phyloP scores from a whole-genome alignment of 2,888 invertebrate genomes.

The Macaria liturata region DNA sequence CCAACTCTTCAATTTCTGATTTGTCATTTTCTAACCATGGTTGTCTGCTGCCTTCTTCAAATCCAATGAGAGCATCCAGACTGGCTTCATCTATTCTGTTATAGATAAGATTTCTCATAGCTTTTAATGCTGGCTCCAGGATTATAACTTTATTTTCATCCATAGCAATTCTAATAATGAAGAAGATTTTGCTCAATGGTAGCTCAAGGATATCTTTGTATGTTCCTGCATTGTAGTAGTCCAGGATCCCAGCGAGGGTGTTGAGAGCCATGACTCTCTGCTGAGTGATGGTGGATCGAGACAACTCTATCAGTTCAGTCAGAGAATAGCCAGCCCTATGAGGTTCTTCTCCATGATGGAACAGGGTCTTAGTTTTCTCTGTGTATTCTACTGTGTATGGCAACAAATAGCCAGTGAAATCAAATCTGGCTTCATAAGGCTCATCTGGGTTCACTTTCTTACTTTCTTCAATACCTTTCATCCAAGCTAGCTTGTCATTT shows the following conservation, averaged over 20 bases:
- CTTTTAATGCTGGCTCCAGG: slow-evolving; percentile 89
- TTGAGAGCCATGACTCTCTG: slow-evolving; percentile 92
- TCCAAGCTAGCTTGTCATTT: slow-evolving; percentile 94
- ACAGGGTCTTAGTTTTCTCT: slow-evolving; percentile 85
- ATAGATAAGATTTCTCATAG: slow-evolving; percentile 89
- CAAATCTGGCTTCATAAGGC: slow-evolving; percentile 91
- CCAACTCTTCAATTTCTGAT: slow-evolving; percentile 80
- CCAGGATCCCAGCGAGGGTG: slow-evolving; percentile 90
- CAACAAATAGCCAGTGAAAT: slow-evolving; percentile 90
- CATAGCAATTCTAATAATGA: slow-evolving; percentile 92
- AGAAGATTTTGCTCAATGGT: slow-evolving; percentile 89
- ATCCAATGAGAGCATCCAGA: slow-evolving; percentile 87
- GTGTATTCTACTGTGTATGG: slow-evolving; percentile 86
- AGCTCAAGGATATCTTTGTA: slow-evolving; percentile 90
- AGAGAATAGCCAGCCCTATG: slow-evolving; percentile 95
- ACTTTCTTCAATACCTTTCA: slow-evolving; percentile 86
- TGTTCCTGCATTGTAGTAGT: slow-evolving; percentile 88
- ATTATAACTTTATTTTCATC: slow-evolving; percentile 91
- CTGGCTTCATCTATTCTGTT: slow-evolving; percentile 91
- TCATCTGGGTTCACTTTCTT: slow-evolving; percentile 80
- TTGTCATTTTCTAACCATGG: slow-evolving; percentile 82
- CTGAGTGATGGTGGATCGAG: slow-evolving; percentile 89
- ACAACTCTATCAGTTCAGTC: slow-evolving; percentile 92
- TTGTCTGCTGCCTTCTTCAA: slow-evolving; percentile 85
- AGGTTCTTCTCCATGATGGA: slow-evolving; percentile 97